A percentile compares a stretch with the other conserved stretches of the same genome.
Evolutionary conservation across 2,888 invertebrate genomes (phyloP).

Genomic region (Agriopis marginaria): DNA sequence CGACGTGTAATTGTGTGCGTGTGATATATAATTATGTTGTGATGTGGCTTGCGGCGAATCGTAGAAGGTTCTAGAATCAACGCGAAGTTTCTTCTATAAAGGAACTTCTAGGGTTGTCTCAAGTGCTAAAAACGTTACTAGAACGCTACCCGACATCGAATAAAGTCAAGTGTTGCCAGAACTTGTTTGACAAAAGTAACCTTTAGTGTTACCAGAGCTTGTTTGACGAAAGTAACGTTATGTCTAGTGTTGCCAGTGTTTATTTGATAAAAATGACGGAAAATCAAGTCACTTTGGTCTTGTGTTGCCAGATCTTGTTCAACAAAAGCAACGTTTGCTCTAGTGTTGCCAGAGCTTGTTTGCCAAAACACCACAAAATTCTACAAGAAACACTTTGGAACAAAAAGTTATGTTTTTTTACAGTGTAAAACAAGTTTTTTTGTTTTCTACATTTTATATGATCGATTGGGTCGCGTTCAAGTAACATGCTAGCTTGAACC

Average conservation of each 20-base stretch:
- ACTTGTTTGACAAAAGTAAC: background rate
- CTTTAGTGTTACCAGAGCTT: background rate
- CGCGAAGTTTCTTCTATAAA: background rate
- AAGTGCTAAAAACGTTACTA: background rate
- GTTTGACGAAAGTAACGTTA: too few species aligned
- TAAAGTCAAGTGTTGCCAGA: background rate
- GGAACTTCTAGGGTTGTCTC: background rate
- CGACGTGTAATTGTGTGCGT: constrained; percentile 44
- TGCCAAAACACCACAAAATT: too few species aligned
- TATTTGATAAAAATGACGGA: too few species aligned
- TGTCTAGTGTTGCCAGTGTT: too few species aligned
- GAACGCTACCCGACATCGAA: background rate
- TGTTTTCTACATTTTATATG: background rate
- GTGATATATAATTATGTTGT: constrained; percentile 47
- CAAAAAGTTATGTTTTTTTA: too few species aligned
- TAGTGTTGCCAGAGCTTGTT: too few species aligned
- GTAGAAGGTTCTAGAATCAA: constrained; percentile 1
- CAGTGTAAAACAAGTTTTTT: too few species aligned
- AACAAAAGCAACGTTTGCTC: too few species aligned
- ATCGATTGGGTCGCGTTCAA: background rate
- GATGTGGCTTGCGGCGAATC: constrained; percentile 46
- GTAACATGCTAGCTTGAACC: background rate
- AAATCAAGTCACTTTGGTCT: too few species aligned
- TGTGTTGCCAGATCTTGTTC: too few species aligned
- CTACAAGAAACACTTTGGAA: too few species aligned